Evolutionary conservation across 2,797 vertebrate genomes (phyloP), one percentile per base, ranked within the genome.

Genomic region (Ptychobarbus kaznakovi): DNA sequence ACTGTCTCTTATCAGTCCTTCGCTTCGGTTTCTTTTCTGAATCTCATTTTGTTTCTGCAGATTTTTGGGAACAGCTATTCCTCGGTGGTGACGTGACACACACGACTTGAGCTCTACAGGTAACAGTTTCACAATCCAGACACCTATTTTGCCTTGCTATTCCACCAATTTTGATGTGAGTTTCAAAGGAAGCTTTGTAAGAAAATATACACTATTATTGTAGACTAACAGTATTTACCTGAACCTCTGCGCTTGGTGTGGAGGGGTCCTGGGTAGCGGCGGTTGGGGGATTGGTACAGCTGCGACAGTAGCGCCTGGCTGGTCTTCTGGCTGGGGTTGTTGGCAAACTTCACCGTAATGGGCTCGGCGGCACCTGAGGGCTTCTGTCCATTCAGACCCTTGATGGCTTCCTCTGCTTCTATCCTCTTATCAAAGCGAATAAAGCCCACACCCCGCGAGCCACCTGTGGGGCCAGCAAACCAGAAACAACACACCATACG

Each of bases 341-440:
- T 99, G 95, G 98, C 98, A 89, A 99, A 99, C 95, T 99, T 99
- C 94, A 99, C 98, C 85, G 98, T 99, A 94, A 99, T 99, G 90
- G 98, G 98, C 95, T 99, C 98, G 1, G 97, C 97, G 74, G 98
- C 98, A 92, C 98, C 98, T 22, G 98, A 98, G 91, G 98, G 98
- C 95, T 99, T 99, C 96, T 99, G 98, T 92, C 98, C 98, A 81
- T 99, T 99, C 92, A 99, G 96, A 91, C 98, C 98, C 95, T 99
- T 99, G 96, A 99, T 99, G 95, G 98, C 98, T 96, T 99, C 98
- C 94, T 99, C 98, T 78, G 98, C 98, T 93, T 99, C 98, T 94
- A 99, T 99, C 96, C 98, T 98, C 96, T 99, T 99, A 96, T 99
- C 98, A 95, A 99, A 99, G 94, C 98, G 98, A 91, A 99, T 99